A percentile compares a stretch with the other conserved stretches of the same genome.
Evolutionary conservation across 2,797 vertebrate species (phyloP).

Genomic region (Etheostoma nigrum): DNA sequence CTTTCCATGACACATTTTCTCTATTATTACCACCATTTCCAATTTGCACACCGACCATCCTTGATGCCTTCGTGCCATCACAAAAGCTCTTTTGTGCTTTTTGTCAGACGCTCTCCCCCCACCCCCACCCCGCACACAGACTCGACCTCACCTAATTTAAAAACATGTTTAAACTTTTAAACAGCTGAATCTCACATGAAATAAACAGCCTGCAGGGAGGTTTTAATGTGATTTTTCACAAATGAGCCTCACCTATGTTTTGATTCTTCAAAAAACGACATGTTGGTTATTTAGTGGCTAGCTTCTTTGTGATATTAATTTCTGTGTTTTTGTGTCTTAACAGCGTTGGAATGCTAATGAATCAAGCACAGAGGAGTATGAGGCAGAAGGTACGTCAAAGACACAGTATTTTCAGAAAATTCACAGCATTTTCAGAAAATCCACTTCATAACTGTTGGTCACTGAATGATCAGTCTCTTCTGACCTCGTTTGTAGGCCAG

Average conservation of each 20-base stretch:
- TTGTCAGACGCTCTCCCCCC: background rate
- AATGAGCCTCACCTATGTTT: background rate
- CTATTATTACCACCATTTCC: slow-evolving; percentile 6
- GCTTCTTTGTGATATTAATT: background rate
- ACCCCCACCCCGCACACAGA: background rate
- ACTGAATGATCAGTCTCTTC: background rate
- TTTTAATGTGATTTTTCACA: background rate
- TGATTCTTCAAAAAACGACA: background rate
- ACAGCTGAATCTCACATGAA: slow-evolving; percentile 18
- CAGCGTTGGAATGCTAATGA: slow-evolving; percentile 83
- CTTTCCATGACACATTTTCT: background rate
- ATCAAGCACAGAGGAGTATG: slow-evolving; percentile 79
- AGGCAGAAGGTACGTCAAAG: slow-evolving; percentile 79
- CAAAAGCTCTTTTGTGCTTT: slow-evolving; percentile 55
- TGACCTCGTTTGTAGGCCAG: slow-evolving; percentile 84
- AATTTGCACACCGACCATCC: slow-evolving; percentile 18
- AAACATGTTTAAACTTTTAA: slow-evolving; percentile 24
- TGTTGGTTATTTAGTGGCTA: background rate
- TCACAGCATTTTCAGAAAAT: accelerated
- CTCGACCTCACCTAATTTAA: slow-evolving; percentile 34
- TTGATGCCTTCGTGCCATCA: slow-evolving; percentile 28
- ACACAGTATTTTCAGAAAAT: accelerated
- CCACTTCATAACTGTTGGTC: background rate
- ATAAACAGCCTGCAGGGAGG: background rate
- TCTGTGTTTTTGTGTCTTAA: slow-evolving; percentile 8